Conservation (phyloP, 1,140 invertebrate genomes). For the Apocrypta bakeri region DNA sequence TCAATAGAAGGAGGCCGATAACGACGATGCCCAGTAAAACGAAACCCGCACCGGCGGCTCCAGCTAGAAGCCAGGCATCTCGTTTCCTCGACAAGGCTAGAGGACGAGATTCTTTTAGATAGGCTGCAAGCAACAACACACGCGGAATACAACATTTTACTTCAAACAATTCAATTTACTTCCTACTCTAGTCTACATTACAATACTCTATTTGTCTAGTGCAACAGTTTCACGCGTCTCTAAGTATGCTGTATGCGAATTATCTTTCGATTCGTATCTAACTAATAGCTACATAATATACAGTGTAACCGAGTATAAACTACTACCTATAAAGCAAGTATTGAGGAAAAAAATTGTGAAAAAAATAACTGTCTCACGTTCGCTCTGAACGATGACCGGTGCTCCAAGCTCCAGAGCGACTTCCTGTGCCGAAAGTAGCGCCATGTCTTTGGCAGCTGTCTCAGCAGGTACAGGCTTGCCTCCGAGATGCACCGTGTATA, state of each 20-base stretch:
- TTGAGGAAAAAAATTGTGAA: background rate
- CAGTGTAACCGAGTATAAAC: too few species aligned
- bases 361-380: conserved; percentile 79
- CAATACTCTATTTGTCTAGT: too few species aligned
- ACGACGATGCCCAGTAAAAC: conserved; percentile 79
- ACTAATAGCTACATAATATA: too few species aligned
- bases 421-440: conserved; percentile 82
- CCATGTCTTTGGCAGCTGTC: conserved; percentile 87
- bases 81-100: conserved; percentile 78
- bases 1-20: conserved; percentile 77
- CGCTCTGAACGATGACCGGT: conserved; percentile 86
- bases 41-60: conserved; percentile 77
- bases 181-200: too few species aligned
- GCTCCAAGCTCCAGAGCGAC: conserved; percentile 83
- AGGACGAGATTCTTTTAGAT: conserved; percentile 79
- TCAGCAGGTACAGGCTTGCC: conserved; percentile 84
- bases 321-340: too few species aligned
- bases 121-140: conserved; percentile 75
- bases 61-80: conserved; percentile 80
- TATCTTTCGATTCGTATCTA: too few species aligned
- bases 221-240: too few species aligned
- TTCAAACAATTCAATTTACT: background rate
- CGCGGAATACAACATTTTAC: conserved; percentile 29
- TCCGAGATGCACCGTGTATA: conserved; percentile 86
- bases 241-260: too few species aligned